Conservation (phyloP, 2,888 invertebrate species). For the Strigamia transsilvanica region DNA sequence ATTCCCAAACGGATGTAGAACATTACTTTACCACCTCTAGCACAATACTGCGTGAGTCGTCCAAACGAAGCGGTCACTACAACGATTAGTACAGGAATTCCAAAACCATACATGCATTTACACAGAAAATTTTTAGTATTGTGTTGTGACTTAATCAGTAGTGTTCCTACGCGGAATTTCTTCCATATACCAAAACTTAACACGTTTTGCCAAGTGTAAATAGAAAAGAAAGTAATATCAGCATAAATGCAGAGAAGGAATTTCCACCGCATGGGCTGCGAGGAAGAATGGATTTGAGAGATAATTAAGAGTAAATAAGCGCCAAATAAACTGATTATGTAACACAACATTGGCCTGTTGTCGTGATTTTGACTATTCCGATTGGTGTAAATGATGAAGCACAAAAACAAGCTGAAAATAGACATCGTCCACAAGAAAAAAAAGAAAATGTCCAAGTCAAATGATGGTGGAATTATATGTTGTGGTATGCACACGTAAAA, state of each 20-base stretch:
- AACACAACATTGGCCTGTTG: background rate
- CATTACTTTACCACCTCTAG: background rate
- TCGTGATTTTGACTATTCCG: background rate
- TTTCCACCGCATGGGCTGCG: background rate
- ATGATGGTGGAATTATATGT: background rate
- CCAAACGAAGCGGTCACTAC: background rate
- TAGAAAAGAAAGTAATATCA: background rate
- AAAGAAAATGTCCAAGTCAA: background rate
- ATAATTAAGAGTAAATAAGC: background rate
- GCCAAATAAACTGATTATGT: background rate
- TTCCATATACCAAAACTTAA: background rate
- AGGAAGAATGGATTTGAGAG: background rate
- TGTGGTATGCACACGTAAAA: background rate
- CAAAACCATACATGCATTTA: background rate
- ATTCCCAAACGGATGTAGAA: background rate
- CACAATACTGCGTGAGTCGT: background rate
- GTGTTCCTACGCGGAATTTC: background rate
- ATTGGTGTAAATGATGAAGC: background rate
- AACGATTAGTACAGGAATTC: background rate
- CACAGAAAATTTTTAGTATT: background rate
- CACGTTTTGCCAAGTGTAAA: slow-evolving; percentile 1
- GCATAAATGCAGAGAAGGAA: background rate
- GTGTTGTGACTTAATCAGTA: background rate
- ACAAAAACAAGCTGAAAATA: background rate
- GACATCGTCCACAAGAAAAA: background rate